Evolutionary conservation across 2,888 invertebrate genomes (phyloP).

Genomic region (Oxycera nigricornis): DNA sequence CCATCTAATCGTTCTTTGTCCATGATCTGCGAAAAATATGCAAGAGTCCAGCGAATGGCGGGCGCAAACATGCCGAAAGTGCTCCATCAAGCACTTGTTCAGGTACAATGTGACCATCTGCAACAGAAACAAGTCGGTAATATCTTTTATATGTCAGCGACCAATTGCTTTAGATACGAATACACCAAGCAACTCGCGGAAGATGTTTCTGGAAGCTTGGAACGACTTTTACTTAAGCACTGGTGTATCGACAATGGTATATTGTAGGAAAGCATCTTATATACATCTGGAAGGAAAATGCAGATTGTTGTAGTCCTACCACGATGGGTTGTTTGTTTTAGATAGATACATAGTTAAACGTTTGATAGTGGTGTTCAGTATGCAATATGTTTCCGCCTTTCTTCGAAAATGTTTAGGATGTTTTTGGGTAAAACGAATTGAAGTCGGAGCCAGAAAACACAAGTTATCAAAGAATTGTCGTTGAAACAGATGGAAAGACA

Average conservation of each 20-base stretch:
- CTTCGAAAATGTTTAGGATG: not conserved
- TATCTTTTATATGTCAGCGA: no score
- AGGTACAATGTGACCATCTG: no score
- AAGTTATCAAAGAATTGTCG: not conserved
- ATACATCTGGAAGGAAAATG: no score
- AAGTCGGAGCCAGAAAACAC: not conserved
- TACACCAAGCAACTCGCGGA: not conserved
- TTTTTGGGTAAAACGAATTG: not conserved
- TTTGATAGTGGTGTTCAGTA: no score
- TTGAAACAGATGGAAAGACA: not conserved
- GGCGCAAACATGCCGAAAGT: not conserved
- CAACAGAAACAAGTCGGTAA: no score
- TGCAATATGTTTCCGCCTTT: constrained; percentile 5
- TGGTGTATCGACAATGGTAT: no score
- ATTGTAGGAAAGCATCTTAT: no score
- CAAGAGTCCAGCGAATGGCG: not conserved
- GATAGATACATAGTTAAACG: no score
- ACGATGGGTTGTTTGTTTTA: no score
- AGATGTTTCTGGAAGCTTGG: not conserved
- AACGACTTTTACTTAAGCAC: not conserved
- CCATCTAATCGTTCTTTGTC: not conserved
- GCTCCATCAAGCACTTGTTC: not conserved
- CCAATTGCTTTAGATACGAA: no score
- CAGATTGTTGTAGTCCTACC: no score
- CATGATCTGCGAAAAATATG: no score